These are phyloP conservation scores for Coptodon bakossiorum DNA, from an alignment of 2,113 vertebrate species.

Conservation along the genomic window DNA sequence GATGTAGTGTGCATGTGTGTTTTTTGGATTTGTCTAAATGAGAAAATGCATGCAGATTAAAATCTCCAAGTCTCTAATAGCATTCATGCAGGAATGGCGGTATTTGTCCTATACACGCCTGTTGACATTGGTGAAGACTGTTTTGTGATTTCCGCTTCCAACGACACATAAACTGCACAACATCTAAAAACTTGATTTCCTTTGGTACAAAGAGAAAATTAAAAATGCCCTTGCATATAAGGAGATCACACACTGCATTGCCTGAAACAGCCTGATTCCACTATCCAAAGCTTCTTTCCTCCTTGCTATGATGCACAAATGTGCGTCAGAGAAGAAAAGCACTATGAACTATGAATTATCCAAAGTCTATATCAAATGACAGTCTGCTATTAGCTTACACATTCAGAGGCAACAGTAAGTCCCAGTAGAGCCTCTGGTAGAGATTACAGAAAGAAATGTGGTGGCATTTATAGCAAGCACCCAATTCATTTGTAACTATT, in stretches of 20 bases:
- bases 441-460: slow-evolving; percentile 18
- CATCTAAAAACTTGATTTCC: slow-evolving; percentile 38
- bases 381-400: slow-evolving; percentile 17
- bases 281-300: not conserved
- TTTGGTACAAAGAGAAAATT: slow-evolving; percentile 36
- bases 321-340: not conserved
- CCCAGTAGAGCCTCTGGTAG: not conserved
- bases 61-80: not conserved
- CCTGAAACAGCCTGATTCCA: slow-evolving; percentile 12
- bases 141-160: not conserved
- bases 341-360: slow-evolving; percentile 17
- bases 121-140: not conserved
- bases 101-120: not conserved
- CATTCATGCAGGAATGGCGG: not conserved
- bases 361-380: slow-evolving; percentile 24
- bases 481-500: not conserved
- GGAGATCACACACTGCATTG: slow-evolving; percentile 5
- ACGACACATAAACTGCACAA: not conserved
- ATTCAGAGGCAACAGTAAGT: slow-evolving; percentile 9
- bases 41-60: not conserved
- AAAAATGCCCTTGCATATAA: slow-evolving; percentile 34
- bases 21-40: not conserved
- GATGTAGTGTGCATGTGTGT: not conserved
- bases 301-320: slow-evolving; percentile 4
- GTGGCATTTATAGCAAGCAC: not conserved